Conservation (phyloP, 2,113 vertebrate species). For the Catharus bicknelli region DNA sequence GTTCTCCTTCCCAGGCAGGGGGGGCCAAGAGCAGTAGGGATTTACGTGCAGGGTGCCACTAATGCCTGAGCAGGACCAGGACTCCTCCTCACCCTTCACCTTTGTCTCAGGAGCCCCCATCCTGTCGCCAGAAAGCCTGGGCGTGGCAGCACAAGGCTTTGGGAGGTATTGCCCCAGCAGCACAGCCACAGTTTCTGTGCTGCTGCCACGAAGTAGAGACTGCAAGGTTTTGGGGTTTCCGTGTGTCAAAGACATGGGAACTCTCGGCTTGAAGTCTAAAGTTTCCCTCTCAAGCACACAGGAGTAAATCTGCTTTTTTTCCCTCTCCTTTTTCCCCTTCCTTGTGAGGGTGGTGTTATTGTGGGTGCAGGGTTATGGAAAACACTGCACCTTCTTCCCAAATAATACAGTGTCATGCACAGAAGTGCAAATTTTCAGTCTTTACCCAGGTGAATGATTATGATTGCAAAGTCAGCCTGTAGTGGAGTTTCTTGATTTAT, state of each 20-base stretch:
- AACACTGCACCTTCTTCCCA: neutral
- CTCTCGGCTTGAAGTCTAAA: neutral
- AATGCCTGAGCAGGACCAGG: neutral
- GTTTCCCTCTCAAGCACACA: neutral
- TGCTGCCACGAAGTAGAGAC: neutral
- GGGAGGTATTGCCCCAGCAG: neutral
- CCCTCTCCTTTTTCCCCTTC: accelerated
- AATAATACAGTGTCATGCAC: neutral
- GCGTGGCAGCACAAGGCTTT: neutral
- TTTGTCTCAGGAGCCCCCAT: neutral
- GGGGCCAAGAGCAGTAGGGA: accelerated
- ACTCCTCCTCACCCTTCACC: neutral
- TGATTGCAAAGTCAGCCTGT: neutral
- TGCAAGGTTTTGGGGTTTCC: neutral
- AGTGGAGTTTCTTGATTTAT: neutral
- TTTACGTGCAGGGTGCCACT: neutral
- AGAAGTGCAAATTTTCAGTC: neutral
- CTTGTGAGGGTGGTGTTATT: neutral
- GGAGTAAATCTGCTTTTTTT: neutral
- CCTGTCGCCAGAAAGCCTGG: neutral
- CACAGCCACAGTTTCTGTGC: neutral
- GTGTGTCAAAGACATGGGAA: neutral
- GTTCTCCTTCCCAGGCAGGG: neutral
- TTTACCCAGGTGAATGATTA: neutral
- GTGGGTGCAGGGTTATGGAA: neutral